phyloP scores from a whole-genome alignment of 2,888 invertebrate genomes.

The Aphidoletes aphidimyza region DNA sequence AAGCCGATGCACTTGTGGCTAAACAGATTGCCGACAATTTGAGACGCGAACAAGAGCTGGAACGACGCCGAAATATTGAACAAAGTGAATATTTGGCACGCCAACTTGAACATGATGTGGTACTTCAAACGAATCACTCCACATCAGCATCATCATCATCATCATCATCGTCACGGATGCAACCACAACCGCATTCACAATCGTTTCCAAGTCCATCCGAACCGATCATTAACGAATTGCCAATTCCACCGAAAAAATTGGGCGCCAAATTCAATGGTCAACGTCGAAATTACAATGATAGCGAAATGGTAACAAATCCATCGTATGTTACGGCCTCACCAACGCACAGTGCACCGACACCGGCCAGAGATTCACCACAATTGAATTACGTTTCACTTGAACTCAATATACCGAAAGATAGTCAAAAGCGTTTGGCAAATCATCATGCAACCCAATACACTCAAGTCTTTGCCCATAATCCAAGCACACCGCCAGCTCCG shows the following conservation, averaged over 20 bases:
- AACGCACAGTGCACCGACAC: neutral
- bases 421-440: constrained; percentile 54
- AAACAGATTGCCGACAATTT: constrained; percentile 75
- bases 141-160: constrained; percentile 51
- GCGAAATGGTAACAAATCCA: constrained; percentile 39
- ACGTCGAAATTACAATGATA: neutral
- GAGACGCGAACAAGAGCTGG: constrained; percentile 69
- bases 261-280: constrained; percentile 17
- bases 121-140: neutral
- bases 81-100: constrained; percentile 69
- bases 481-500: neutral
- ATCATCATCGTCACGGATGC: constrained; percentile 39
- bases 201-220: constrained; percentile 54
- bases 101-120: constrained; percentile 66
- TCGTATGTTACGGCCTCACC: constrained; percentile 29
- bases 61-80: constrained; percentile 68
- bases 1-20: constrained; percentile 75
- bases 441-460: constrained; percentile 55
- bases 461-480: constrained; percentile 56
- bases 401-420: constrained; percentile 55
- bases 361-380: constrained; percentile 24
- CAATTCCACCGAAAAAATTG: constrained; percentile 55
- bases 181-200: too few relatives aligned
- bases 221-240: constrained; percentile 25
- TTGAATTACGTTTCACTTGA: constrained; percentile 58